Base-by-base conservation (phyloP, 1,140 invertebrate species). In the Drosophila pectinifera region DNA sequence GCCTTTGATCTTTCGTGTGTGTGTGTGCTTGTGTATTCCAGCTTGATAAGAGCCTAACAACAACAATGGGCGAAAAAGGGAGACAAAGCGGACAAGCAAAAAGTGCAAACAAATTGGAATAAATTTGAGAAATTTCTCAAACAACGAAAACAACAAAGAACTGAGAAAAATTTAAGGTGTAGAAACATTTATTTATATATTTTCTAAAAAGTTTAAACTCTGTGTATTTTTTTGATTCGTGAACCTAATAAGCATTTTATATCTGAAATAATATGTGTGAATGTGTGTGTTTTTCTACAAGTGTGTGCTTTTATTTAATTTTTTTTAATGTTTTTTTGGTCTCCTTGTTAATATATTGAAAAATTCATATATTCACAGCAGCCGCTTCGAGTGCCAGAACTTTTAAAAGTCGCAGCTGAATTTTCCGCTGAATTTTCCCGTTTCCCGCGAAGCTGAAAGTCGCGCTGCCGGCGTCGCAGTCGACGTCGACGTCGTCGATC, bases 11-110 rank as follows among this genome's bases (percentile, higher is more conserved):
- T 41, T 36, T 13, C 16, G 22, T 31, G 13, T 16, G 39, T 46
- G 41, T 54, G 7, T 49, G 65, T 45, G 10, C 34, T 62, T 31
- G 59, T 79, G 72, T 81, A 63, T 63, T 73, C 61, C 36, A 54
- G 49, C 61, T 54, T 70, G 49, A 80, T 82, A 78, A 78, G 53
- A 77, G 22, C 46, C 36, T 11, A 64, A 59, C 26, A 67, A 48
- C 46, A 73, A 53, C 62, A 64, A 73, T 46, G 41, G 56, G 14
- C 63, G 28, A 45, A 45, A 22, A 13, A 24, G 10, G n/a, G 14
- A 28, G 16, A 18, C 20, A 59, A 31, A 65, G 43, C 20, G 16
- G 28, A 36, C 46, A 5, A 42, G 62, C 7, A 24, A 34, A 38
- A 36, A 46, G 24, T n/a, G 43, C 51, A 34, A 73, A 55, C 42